Evolutionary conservation across 30 jellyfish, hydroid and myxozoan species (phyloP).

Genomic region (Pelagia noctiluca): DNA sequence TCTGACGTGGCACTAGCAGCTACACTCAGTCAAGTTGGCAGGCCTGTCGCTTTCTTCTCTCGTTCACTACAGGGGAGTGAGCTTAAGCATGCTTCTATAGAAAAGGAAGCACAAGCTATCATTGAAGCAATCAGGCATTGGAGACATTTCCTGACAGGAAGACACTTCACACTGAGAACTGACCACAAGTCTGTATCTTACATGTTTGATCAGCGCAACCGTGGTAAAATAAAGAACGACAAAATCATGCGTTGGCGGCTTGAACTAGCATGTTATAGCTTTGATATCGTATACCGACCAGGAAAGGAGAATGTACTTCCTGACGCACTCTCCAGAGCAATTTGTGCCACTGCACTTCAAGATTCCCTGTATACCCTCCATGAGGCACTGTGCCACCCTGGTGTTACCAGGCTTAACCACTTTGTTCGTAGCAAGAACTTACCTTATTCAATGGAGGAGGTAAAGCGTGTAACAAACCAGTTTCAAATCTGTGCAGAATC

Average conservation of each 20-base stretch:
- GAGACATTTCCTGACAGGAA: conserved; percentile 74
- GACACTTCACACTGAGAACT: conserved; percentile 70
- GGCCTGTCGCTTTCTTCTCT: conserved; percentile 86
- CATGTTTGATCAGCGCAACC: conserved; percentile 61
- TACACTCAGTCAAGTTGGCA: conserved; percentile 76
- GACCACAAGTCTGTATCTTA: conserved; percentile 80
- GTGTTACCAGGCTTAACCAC: conserved; percentile 72
- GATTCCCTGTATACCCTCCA: conserved; percentile 54
- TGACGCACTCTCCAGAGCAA: no score
- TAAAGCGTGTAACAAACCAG: no score
- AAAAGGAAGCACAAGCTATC: conserved; percentile 82
- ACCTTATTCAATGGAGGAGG: conserved; percentile 68
- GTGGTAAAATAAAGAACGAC: conserved; percentile 79
- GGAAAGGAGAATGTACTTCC: no score
- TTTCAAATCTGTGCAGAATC: conserved; percentile 59
- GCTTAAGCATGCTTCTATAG: conserved; percentile 63
- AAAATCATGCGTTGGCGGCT: conserved; percentile 84
- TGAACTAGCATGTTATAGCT: no score
- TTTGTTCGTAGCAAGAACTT: no score
- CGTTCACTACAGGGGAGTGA: conserved; percentile 61
- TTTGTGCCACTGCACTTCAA: no score
- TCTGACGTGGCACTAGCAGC: conserved; percentile 86
- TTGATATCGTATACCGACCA: conserved; percentile 84
- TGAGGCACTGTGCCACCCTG: conserved; percentile 83
- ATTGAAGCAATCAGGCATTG: conserved; percentile 74